A percentile compares a stretch with the other conserved stretches of the same genome.
Conservation (phyloP, 2,797 vertebrate species). For the Rhinogobio ventralis region DNA sequence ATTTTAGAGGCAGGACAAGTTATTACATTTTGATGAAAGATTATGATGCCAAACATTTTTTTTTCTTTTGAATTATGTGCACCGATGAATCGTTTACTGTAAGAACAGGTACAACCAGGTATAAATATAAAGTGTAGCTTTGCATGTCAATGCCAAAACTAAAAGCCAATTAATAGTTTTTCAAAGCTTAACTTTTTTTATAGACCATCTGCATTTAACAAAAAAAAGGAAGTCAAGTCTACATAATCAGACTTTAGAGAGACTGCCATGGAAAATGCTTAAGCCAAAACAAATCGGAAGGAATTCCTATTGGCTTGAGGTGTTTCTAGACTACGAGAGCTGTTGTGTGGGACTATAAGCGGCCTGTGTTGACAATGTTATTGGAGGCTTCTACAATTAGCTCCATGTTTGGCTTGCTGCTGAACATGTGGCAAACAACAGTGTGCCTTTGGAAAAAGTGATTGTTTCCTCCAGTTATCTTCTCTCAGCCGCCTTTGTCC, state of each 20-base stretch:
- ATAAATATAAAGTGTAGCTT: neutral
- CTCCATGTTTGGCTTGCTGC: conserved; percentile 41
- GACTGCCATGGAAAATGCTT: conserved; percentile 40
- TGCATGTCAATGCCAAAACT: conserved; percentile 21
- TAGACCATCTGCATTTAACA: conserved; percentile 42
- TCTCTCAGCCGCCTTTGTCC: conserved; percentile 21
- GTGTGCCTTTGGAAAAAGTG: conserved; percentile 34
- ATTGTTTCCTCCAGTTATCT: conserved; percentile 40
- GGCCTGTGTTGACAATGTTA: conserved; percentile 49
- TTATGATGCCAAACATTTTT: neutral
- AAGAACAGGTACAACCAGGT: too few species aligned
- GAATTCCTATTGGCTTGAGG: conserved; percentile 69
- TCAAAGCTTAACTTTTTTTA: conserved; percentile 49
- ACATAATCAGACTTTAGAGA: conserved; percentile 63
- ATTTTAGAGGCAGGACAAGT: neutral
- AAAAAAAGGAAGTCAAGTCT: conserved; percentile 50
- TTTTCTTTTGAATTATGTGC: neutral
- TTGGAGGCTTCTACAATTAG: conserved; percentile 37
- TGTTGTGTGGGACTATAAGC: conserved; percentile 14
- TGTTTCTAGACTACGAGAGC: conserved; percentile 63
- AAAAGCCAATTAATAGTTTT: conserved; percentile 36
- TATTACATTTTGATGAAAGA: neutral
- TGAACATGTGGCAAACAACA: conserved; percentile 43
- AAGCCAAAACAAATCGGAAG: conserved; percentile 45
- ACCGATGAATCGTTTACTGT: neutral